Percentiles rank a stretch among this genome's conserved stretches.
Evolutionary conservation across 2,113 vertebrate genomes (phyloP).

Genomic region (Pygoscelis antarcticus): DNA sequence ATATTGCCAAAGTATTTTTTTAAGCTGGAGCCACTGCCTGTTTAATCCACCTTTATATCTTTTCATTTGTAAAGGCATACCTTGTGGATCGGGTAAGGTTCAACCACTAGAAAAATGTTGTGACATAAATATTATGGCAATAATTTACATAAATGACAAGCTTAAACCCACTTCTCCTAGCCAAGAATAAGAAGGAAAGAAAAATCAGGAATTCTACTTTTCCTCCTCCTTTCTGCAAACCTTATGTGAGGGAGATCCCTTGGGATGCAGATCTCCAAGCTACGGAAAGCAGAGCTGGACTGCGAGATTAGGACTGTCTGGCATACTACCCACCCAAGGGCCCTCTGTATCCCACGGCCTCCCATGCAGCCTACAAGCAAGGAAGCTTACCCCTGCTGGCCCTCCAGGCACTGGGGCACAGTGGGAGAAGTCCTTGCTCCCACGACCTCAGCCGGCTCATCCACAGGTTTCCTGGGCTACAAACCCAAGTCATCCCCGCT

Average conservation of each 20-base stretch:
- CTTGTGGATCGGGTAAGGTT: background rate
- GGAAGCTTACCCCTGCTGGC: background rate
- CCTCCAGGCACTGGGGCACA: rapidly evolving
- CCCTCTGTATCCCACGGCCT: background rate
- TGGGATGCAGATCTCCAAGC: background rate
- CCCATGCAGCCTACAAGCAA: background rate
- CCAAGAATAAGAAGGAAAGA: background rate
- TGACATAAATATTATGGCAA: background rate
- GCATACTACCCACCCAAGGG: background rate
- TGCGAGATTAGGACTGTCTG: background rate
- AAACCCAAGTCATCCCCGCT: background rate
- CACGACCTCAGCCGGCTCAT: rapidly evolving
- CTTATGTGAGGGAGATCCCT: background rate
- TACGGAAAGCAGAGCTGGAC: background rate
- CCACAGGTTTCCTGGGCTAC: background rate
- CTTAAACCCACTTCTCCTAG: background rate
- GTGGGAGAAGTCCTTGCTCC: background rate
- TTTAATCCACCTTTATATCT: background rate
- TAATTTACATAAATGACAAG: background rate
- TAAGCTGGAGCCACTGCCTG: background rate
- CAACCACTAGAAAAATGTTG: background rate
- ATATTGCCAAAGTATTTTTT: background rate
- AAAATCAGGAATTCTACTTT: background rate
- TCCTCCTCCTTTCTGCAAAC: background rate
- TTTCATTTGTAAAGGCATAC: background rate